Evolutionary conservation across 2,888 invertebrate genomes (phyloP).

Genomic region (Ctena decussata): DNA sequence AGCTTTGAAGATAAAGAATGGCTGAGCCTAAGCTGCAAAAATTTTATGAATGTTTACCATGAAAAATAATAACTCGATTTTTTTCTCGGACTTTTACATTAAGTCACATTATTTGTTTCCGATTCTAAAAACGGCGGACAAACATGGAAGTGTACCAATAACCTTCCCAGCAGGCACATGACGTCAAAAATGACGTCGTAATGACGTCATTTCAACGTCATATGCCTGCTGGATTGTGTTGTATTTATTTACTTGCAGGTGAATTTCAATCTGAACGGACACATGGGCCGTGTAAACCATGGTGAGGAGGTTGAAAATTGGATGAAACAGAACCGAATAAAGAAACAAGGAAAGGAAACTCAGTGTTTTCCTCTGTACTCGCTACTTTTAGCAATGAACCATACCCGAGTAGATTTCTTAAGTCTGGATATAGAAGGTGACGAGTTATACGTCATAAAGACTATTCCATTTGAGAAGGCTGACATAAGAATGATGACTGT

Average conservation of each 20-base stretch:
- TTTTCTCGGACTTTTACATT: too few relatives aligned
- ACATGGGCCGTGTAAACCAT: conserved; percentile 25
- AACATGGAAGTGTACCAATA: too few relatives aligned
- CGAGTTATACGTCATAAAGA: conserved; percentile 88
- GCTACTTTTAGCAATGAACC: conserved; percentile 92
- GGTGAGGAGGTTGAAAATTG: neutral
- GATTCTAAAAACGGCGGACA: too few relatives aligned
- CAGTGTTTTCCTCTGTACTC: conserved; percentile 95
- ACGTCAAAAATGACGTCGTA: too few relatives aligned
- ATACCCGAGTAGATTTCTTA: conserved; percentile 91
- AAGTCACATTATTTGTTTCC: too few relatives aligned
- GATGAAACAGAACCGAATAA: neutral
- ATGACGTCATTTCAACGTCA: too few relatives aligned
- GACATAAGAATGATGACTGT: conserved; percentile 86
- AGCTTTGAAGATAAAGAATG: too few relatives aligned
- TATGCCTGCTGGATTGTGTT: too few relatives aligned
- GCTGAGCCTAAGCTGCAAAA: too few relatives aligned
- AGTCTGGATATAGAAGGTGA: conserved; percentile 90
- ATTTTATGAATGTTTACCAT: too few relatives aligned
- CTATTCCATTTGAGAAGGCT: conserved; percentile 89
- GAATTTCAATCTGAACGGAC: conserved; percentile 21
- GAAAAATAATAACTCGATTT: too few relatives aligned
- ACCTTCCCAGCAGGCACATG: too few relatives aligned
- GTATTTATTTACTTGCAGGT: conserved; percentile 25
- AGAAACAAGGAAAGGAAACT: conserved; percentile 86